These are phyloP conservation scores for Dryobates pubescens DNA, from an alignment of 2,797 vertebrate genomes.

Conservation along the genomic window DNA sequence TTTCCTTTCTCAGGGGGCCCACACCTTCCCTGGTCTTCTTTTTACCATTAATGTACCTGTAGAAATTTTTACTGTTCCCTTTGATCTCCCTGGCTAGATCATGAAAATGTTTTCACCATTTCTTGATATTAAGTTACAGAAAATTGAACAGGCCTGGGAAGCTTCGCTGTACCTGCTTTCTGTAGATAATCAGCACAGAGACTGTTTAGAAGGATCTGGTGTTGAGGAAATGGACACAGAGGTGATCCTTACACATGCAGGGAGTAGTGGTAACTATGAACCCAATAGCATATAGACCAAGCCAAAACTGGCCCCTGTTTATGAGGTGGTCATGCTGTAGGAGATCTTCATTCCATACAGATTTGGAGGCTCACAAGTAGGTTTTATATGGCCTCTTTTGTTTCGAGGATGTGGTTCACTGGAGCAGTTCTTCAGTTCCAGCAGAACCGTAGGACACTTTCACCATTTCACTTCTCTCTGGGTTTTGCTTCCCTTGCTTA, in stretches of 20 bases:
- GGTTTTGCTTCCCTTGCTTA: not conserved
- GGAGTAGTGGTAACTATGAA: not conserved
- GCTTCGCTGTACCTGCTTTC: not conserved
- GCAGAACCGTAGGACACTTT: not conserved
- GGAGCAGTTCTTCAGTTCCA: not conserved
- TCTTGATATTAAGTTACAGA: not conserved
- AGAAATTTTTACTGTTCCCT: too few species aligned
- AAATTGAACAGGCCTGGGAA: not conserved
- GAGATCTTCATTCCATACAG: not conserved
- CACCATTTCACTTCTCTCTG: not conserved
- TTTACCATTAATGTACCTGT: too few species aligned
- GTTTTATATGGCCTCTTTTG: not conserved
- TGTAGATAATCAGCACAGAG: not conserved
- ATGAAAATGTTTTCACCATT: not conserved
- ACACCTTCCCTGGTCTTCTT: too few species aligned
- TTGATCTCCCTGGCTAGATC: too few species aligned
- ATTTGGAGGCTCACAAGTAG: not conserved
- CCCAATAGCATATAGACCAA: not conserved
- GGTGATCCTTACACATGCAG: not conserved
- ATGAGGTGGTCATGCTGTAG: not conserved
- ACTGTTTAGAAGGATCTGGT: not conserved
- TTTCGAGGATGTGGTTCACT: not conserved
- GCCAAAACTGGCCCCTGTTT: not conserved
- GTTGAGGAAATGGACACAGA: not conserved
- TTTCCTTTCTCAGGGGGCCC: too few species aligned